Percentiles rank a stretch among this genome's conserved stretches.
phyloP scores from a whole-genome alignment of 2,797 vertebrate species.

The Pseudochaenichthys georgianus region DNA sequence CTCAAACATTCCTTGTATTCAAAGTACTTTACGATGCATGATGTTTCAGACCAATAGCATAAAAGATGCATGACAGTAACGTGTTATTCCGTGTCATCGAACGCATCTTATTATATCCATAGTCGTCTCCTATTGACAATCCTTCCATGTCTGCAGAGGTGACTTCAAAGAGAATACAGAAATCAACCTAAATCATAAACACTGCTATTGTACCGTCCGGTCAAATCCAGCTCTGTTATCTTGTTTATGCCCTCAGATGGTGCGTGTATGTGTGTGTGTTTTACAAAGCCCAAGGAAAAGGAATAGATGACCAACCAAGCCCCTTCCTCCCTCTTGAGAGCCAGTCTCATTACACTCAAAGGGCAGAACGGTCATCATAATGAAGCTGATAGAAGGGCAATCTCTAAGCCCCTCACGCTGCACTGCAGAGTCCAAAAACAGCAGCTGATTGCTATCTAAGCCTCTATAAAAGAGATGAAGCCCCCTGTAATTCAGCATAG shows the following conservation, averaged over 20 bases:
- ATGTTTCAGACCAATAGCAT: constrained; percentile 53
- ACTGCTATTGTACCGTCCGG: constrained; percentile 61
- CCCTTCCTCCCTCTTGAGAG: constrained; percentile 37
- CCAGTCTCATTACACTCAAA: constrained; percentile 81
- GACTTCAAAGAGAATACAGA: constrained; percentile 74
- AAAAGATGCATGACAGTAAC: constrained; percentile 69
- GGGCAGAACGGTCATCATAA: constrained; percentile 82
- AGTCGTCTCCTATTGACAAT: constrained; percentile 61
- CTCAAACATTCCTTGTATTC: constrained; percentile 33
- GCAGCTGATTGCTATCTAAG: constrained; percentile 57
- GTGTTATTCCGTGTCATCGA: constrained; percentile 66
- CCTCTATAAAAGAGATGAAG: constrained; percentile 54
- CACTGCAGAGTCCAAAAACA: constrained; percentile 68
- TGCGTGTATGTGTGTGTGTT: constrained; percentile 31
- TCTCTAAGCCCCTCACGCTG: constrained; percentile 57
- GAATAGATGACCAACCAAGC: constrained; percentile 61
- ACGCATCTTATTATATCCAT: constrained; percentile 63
- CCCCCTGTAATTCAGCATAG: constrained; percentile 61
- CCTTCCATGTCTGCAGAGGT: constrained; percentile 66
- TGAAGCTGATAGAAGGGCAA: constrained; percentile 76
- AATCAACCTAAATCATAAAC: constrained; percentile 70
- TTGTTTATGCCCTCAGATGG: constrained; percentile 51
- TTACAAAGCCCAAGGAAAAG: constrained; percentile 57
- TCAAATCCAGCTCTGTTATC: constrained; percentile 59
- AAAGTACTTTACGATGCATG: constrained; percentile 50